These are phyloP conservation scores for Bombus soroeensis DNA, from an alignment of 1,140 invertebrate genomes.

Conservation along the genomic window DNA sequence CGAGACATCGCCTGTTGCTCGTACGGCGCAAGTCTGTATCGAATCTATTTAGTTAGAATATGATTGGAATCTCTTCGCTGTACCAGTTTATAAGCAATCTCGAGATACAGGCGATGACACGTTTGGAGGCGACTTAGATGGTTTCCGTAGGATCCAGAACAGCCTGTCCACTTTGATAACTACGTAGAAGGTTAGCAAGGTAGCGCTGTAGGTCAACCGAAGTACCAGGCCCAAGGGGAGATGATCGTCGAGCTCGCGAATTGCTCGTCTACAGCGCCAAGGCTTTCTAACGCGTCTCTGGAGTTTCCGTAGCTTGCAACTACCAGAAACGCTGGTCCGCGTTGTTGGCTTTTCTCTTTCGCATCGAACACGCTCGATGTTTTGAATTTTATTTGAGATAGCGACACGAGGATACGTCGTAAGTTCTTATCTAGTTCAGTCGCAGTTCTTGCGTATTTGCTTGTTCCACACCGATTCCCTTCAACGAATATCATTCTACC, in stretches of 20 bases:
- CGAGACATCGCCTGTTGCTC: not conserved
- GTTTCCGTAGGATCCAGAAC: not conserved
- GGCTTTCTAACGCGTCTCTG: not conserved
- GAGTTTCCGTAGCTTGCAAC: not conserved
- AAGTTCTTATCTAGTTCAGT: too few species aligned
- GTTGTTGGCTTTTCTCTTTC: too few species aligned
- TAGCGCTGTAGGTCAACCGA: not conserved
- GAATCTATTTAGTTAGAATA: not conserved
- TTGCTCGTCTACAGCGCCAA: not conserved
- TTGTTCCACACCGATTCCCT: too few species aligned
- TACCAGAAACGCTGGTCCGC: too few species aligned
- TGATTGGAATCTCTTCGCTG: not conserved
- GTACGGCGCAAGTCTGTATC: not conserved
- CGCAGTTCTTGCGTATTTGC: too few species aligned
- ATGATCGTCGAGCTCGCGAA: not conserved
- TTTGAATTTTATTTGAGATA: too few species aligned
- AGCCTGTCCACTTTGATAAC: not conserved
- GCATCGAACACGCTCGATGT: too few species aligned
- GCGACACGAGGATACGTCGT: too few species aligned
- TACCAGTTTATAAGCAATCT: not conserved
- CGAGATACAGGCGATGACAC: not conserved
- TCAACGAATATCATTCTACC: too few species aligned
- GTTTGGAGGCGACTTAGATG: not conserved
- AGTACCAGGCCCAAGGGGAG: not conserved
- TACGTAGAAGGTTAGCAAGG: not conserved